These are phyloP conservation scores for Melitaea athalia DNA, from an alignment of 2,888 invertebrate species.

Conservation along the genomic window DNA sequence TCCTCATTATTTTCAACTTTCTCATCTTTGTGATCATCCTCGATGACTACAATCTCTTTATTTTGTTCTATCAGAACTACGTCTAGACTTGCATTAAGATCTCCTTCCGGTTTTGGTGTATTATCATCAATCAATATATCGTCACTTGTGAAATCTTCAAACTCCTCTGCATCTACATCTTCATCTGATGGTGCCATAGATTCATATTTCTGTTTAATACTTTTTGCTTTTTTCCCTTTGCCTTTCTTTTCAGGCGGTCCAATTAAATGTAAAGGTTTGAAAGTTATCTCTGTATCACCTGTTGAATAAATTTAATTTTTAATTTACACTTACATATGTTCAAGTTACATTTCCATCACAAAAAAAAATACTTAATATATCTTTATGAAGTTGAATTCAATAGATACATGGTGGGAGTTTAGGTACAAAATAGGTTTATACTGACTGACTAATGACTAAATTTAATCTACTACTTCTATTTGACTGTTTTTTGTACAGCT, in stretches of 20 bases:
- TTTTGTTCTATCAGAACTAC: slow-evolving; percentile 16
- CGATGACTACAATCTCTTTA: slow-evolving; percentile 24
- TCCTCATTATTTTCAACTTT: neutral
- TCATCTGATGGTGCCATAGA: neutral
- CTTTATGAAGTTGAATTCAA: too few species aligned
- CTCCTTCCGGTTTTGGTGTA: neutral
- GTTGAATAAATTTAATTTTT: neutral
- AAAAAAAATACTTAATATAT: neutral
- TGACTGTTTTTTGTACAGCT: too few species aligned
- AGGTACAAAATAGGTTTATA: too few species aligned
- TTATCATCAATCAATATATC: neutral
- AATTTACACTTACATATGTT: neutral
- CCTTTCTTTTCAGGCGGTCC: slow-evolving; percentile 28
- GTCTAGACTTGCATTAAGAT: slow-evolving; percentile 17
- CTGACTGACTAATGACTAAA: too few species aligned
- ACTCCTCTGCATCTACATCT: neutral
- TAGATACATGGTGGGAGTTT: too few species aligned
- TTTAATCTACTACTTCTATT: too few species aligned
- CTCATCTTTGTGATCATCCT: slow-evolving; percentile 20
- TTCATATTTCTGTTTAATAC: neutral
- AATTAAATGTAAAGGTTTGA: slow-evolving; percentile 40
- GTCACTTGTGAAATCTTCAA: neutral
- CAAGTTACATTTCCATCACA: neutral
- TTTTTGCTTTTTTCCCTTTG: slow-evolving; percentile 3
- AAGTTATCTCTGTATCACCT: slow-evolving; percentile 33